Conservation (phyloP, 2,113 vertebrate genomes). For the Pithys albifrons region DNA sequence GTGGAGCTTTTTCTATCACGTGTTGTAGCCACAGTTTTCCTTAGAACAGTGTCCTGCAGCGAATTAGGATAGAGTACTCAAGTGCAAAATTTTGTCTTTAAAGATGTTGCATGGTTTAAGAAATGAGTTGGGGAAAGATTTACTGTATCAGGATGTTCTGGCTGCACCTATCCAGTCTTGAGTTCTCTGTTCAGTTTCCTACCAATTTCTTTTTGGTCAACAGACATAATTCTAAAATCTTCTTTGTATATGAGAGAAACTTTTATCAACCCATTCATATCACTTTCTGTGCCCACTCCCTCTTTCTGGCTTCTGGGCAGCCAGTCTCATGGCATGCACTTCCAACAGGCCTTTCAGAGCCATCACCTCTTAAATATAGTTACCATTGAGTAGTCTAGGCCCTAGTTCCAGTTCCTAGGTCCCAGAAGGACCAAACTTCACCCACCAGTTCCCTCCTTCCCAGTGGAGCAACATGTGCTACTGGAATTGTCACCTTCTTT, state of each 20-base stretch:
- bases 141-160: not conserved
- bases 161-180: not conserved
- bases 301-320: not conserved
- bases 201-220: not conserved
- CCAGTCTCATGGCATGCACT: not conserved
- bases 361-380: not conserved
- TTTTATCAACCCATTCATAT: not conserved
- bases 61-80: not conserved
- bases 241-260: not conserved
- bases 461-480: not conserved
- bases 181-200: not conserved
- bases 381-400: not conserved
- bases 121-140: not conserved
- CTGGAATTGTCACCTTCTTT: not conserved
- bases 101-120: not conserved
- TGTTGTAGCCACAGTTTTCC: not conserved
- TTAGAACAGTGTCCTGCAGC: not conserved
- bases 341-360: not conserved
- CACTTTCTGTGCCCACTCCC: not conserved
- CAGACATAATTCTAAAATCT: not conserved
- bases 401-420: not conserved
- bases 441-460: not conserved
- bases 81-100: not conserved
- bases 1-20: not conserved
- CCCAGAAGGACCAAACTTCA: not conserved